Evolutionary conservation across 2,888 invertebrate species (phyloP).

Genomic region (Orthosia cruda): DNA sequence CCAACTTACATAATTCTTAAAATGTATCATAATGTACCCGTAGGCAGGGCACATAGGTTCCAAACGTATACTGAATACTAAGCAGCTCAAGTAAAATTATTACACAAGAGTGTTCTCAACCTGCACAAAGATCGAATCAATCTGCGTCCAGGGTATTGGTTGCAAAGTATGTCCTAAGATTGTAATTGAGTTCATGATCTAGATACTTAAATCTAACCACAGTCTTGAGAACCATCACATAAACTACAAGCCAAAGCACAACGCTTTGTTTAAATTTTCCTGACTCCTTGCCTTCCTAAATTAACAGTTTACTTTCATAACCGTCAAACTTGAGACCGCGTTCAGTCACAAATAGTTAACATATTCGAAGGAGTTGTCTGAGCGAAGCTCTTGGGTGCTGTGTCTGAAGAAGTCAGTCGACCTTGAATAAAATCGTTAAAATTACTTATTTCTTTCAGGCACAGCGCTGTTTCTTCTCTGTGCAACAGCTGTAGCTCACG

Average conservation of each 20-base stretch:
- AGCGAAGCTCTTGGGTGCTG: too few relatives aligned
- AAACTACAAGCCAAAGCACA: background rate
- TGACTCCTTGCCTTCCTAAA: background rate
- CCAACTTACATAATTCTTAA: background rate
- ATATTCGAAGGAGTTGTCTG: background rate
- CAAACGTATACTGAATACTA: background rate
- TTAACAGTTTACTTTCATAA: background rate
- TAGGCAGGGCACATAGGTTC: background rate
- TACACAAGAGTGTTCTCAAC: background rate
- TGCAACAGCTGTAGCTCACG: slow-evolving; percentile 33
- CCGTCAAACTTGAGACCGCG: background rate
- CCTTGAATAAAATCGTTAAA: slow-evolving; percentile 32
- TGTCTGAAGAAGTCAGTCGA: slow-evolving; percentile 7
- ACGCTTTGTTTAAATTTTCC: background rate
- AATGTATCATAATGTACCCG: background rate
- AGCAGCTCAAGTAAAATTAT: slow-evolving; percentile 3
- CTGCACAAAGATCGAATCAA: background rate
- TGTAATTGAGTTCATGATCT: slow-evolving; percentile 11
- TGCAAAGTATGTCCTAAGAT: background rate
- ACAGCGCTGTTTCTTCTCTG: slow-evolving; percentile 48
- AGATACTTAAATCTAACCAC: slow-evolving; percentile 20
- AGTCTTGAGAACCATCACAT: background rate
- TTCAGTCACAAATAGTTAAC: background rate
- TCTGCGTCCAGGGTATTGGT: background rate
- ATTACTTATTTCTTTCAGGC: slow-evolving; percentile 53